A percentile compares a stretch with the other conserved stretches of the same genome.
Conservation (phyloP, 2,888 invertebrate species). For the Machimus rusticus region DNA sequence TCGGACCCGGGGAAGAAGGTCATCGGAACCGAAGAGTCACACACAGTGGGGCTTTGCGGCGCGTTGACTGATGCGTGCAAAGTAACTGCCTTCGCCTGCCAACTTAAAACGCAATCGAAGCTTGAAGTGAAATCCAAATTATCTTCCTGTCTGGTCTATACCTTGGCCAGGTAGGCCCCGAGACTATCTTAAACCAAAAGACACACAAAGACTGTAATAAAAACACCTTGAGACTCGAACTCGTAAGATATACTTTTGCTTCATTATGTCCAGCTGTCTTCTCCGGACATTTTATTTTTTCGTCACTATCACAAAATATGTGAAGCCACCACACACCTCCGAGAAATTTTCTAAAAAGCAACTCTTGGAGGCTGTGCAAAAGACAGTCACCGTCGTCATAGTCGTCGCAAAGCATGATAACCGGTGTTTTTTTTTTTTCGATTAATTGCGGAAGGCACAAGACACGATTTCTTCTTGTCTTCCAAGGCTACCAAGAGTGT, state of each 20-base stretch:
- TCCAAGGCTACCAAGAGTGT: background rate
- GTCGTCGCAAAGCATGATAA: background rate
- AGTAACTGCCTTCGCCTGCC: background rate
- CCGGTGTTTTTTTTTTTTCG: background rate
- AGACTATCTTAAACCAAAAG: background rate
- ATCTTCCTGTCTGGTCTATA: background rate
- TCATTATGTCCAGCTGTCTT: background rate
- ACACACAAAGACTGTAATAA: background rate
- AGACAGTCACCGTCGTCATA: background rate
- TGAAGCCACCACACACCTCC: background rate
- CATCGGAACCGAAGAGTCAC: background rate
- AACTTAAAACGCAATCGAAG: constrained; percentile 27
- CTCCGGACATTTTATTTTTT: background rate
- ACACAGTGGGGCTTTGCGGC: background rate
- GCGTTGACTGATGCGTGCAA: constrained; percentile 22
- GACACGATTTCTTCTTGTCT: background rate
- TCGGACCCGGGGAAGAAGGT: background rate
- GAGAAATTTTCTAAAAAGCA: background rate
- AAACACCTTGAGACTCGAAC: background rate
- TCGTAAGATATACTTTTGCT: background rate
- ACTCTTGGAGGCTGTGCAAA: background rate
- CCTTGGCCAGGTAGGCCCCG: background rate
- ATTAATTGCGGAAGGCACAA: background rate
- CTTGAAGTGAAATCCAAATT: constrained; percentile 1
- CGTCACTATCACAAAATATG: background rate